phyloP scores from a whole-genome alignment of 1,140 invertebrate genomes.

The Trichonephila inaurata region DNA sequence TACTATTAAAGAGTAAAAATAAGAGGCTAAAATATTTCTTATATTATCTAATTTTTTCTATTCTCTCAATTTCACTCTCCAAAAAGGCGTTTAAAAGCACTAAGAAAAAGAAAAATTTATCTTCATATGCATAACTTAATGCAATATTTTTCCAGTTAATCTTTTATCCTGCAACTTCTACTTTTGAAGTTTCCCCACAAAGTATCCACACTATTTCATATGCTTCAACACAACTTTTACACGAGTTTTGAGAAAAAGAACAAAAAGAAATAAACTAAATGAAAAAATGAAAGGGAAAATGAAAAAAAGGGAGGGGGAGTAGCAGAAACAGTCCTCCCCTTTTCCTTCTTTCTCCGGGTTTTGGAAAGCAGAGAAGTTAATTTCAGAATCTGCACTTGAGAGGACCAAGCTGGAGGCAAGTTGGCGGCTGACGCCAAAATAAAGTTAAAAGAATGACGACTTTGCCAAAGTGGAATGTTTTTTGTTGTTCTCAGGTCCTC shows the following conservation, averaged over 20 bases:
- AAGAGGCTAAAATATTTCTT: too few relatives aligned
- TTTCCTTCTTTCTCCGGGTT: not conserved
- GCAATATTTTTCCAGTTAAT: not conserved
- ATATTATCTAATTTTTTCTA: too few relatives aligned
- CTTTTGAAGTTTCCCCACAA: not conserved
- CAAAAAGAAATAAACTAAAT: not conserved
- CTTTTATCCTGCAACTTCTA: not conserved
- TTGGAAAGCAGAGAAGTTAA: conserved; percentile 56
- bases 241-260: not conserved
- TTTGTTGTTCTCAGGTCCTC: conserved; percentile 35
- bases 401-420: conserved; percentile 37
- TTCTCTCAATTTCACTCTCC: too few relatives aligned
- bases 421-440: conserved; percentile 46
- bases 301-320: conserved; percentile 10
- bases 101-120: too few relatives aligned
- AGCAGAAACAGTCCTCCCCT: not conserved
- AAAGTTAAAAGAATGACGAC: conserved; percentile 70
- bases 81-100: too few relatives aligned
- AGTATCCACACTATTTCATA: not conserved
- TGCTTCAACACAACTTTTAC: conserved; percentile 11
- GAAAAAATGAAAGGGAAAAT: not conserved
- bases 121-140: not conserved
- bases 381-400: conserved; percentile 65
- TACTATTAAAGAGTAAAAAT: too few relatives aligned
- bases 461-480: conserved; percentile 33